These are phyloP conservation scores for Mesorhabditis sp. DNA, from an alignment of 2,888 invertebrate genomes.

Conservation along the genomic window DNA sequence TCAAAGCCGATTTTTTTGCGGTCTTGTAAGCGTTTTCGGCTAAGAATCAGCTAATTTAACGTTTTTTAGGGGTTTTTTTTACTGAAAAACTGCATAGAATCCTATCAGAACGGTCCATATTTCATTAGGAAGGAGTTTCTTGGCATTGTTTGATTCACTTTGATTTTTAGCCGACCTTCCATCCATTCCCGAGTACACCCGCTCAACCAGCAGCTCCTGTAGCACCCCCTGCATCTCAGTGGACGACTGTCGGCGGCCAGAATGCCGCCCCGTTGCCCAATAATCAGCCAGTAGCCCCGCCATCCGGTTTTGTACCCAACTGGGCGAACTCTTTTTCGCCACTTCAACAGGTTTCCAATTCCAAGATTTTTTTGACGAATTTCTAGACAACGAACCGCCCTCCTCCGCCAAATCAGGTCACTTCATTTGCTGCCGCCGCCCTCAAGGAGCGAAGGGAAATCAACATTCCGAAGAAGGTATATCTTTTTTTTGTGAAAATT, in stretches of 20 bases:
- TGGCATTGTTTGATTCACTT: not conserved
- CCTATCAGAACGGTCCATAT: too few species aligned
- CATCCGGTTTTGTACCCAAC: too few species aligned
- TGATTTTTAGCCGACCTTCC: not conserved
- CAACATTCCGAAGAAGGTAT: not conserved
- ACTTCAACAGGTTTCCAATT: not conserved
- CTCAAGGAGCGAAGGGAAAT: not conserved
- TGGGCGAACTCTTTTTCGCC: not conserved
- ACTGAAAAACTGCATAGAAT: too few species aligned
- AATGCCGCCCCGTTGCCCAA: not conserved
- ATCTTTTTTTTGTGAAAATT: not conserved
- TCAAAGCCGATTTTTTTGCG: too few species aligned
- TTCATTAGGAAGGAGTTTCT: too few species aligned
- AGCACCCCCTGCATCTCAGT: not conserved
- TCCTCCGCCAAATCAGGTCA: not conserved
- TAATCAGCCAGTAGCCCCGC: too few species aligned
- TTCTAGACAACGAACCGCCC: not conserved
- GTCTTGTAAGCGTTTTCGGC: too few species aligned
- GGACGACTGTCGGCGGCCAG: not conserved
- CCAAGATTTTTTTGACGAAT: not conserved
- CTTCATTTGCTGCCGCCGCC: constrained; percentile 3
- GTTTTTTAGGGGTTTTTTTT: too few species aligned
- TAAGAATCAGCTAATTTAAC: too few species aligned
- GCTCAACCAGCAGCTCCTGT: not conserved
- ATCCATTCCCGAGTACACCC: not conserved